Percentiles rank a stretch among this genome's conserved stretches.
Evolutionary conservation across 2,888 invertebrate species (phyloP).

Genomic region (Osmoderma eremita): DNA sequence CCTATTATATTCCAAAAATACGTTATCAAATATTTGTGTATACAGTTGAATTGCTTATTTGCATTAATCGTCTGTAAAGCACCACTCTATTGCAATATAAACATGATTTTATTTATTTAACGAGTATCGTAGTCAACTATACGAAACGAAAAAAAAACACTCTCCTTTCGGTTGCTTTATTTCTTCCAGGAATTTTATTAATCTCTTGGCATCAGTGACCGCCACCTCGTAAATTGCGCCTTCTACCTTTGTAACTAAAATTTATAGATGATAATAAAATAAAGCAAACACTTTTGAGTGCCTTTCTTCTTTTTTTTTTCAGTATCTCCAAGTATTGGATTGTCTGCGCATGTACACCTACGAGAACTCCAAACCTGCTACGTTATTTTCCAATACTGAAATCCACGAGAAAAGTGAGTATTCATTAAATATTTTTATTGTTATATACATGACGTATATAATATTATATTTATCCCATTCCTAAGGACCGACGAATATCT

Average conservation of each 20-base stretch:
- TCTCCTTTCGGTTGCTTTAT: too few relatives aligned
- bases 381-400: constrained; percentile 10
- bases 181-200: not conserved
- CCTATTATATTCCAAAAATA: too few relatives aligned
- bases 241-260: not conserved
- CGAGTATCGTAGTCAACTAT: too few relatives aligned
- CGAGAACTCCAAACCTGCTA: not conserved
- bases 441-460: not conserved
- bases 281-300: not conserved
- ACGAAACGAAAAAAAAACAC: too few relatives aligned
- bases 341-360: constrained; percentile 25
- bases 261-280: too few relatives aligned
- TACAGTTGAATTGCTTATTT: too few relatives aligned
- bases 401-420: constrained; percentile 6
- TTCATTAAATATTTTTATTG: not conserved
- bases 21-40: too few relatives aligned
- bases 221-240: not conserved
- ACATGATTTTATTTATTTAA: too few relatives aligned
- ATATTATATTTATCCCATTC: not conserved
- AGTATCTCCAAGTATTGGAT: constrained; percentile 34
- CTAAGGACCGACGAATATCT: constrained; percentile 25
- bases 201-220: not conserved
- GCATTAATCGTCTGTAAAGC: too few relatives aligned
- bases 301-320: not conserved
- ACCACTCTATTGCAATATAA: too few relatives aligned